phyloP scores from a whole-genome alignment of 2,113 vertebrate species.

The Chaenocephalus aceratus region DNA sequence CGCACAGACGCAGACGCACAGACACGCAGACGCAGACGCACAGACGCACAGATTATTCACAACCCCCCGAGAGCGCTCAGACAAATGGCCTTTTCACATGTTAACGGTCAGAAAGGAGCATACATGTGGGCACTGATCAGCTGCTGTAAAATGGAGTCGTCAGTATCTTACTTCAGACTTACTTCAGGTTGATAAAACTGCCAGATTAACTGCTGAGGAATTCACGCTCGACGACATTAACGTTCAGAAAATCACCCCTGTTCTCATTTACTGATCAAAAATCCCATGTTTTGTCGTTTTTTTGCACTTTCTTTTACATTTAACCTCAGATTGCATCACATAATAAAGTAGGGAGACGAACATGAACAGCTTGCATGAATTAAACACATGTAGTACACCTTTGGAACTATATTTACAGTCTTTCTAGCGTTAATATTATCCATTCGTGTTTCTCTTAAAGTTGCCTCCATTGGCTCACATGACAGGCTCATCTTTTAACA shows the following conservation, averaged over 20 bases:
- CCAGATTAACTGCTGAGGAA: slow-evolving; percentile 26
- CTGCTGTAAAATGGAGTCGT: slow-evolving; percentile 16
- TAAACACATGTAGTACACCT: not conserved
- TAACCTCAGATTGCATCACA: not conserved
- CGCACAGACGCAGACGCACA: no score
- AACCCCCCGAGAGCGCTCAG: slow-evolving; percentile 52
- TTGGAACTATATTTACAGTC: not conserved
- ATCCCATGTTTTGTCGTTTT: not conserved
- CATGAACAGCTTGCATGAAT: not conserved
- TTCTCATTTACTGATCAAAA: not conserved
- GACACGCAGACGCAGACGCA: slow-evolving; percentile 1
- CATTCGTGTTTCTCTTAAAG: not conserved
- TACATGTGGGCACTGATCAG: slow-evolving; percentile 32
- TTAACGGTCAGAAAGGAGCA: slow-evolving; percentile 72
- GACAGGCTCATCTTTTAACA: not conserved
- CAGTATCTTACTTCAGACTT: not conserved
- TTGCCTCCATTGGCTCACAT: not conserved
- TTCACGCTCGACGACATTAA: slow-evolving; percentile 29
- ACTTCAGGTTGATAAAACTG: slow-evolving; percentile 44
- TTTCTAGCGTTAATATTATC: not conserved
- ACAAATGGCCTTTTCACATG: slow-evolving; percentile 71
- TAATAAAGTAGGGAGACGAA: not conserved
- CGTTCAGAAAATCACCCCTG: not conserved
- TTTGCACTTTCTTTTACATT: not conserved
- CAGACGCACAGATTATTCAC: slow-evolving; percentile 65